Conservation (phyloP, 1,140 invertebrate genomes). For the Drosophila ananassae region DNA sequence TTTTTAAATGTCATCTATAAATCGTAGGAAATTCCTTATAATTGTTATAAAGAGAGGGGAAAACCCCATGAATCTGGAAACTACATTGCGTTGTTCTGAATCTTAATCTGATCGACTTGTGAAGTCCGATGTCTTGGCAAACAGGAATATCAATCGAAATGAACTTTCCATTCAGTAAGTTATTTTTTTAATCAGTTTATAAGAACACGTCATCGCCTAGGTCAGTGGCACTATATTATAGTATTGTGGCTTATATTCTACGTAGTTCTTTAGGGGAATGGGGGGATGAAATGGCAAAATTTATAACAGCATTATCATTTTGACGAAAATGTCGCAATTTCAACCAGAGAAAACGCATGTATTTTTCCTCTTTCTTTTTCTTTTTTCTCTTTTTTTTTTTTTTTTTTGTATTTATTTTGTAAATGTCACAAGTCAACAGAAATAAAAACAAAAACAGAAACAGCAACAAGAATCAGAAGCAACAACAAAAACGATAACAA, state of each 20-base stretch:
- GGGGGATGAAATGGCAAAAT: constrained; percentile 54
- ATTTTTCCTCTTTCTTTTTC: constrained; percentile 1
- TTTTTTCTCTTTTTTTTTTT: not conserved
- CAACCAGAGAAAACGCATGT: constrained; percentile 35
- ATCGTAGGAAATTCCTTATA: constrained; percentile 7
- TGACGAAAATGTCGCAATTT: constrained; percentile 56
- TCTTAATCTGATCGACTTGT: constrained; percentile 38
- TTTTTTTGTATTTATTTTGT: constrained; percentile 9
- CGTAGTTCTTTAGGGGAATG: not conserved
- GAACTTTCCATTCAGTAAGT: constrained; percentile 35
- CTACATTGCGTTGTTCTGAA: constrained; percentile 35
- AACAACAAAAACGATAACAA: constrained; percentile 67
- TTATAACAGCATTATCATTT: constrained; percentile 52
- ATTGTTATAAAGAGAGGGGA: constrained; percentile 12
- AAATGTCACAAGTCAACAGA: constrained; percentile 76
- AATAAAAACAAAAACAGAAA: constrained; percentile 39
- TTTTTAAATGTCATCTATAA: constrained; percentile 11
- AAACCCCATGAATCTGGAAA: constrained; percentile 4
- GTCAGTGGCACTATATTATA: constrained; percentile 53
- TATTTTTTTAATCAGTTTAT: constrained; percentile 45
- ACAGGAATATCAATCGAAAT: constrained; percentile 24
- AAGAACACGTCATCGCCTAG: constrained; percentile 58
- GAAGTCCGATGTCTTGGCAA: constrained; percentile 5
- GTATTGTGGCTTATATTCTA: constrained; percentile 1
- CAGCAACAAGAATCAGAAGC: constrained; percentile 11